Conservation (phyloP, 2,113 vertebrate genomes). For the Hyperoodon ampullatus region DNA sequence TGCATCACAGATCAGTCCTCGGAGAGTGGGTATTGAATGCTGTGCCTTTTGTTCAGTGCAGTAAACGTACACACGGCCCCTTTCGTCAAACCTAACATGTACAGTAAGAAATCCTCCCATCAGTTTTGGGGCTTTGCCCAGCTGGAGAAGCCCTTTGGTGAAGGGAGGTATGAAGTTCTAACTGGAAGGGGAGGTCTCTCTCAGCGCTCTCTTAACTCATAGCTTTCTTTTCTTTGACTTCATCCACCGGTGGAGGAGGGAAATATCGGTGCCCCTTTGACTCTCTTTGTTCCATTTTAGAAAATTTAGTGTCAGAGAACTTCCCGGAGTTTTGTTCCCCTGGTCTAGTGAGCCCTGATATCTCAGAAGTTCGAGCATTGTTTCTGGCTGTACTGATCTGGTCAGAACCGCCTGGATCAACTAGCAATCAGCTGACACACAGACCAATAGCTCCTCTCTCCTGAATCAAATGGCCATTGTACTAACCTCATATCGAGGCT, state of each 20-base stretch:
- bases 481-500: slow-evolving; percentile 69
- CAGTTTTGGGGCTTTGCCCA: not conserved
- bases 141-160: slow-evolving; percentile 11
- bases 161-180: not conserved
- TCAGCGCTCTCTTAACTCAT: not conserved
- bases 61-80: not conserved
- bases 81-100: not conserved
- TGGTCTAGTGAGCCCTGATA: not conserved
- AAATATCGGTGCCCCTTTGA: not conserved
- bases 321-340: not conserved
- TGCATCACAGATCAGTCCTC: not conserved
- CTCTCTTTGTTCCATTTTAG: slow-evolving; percentile 6
- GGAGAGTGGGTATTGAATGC: not conserved
- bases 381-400: not conserved
- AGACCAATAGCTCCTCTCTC: slow-evolving; percentile 61
- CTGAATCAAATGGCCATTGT: slow-evolving; percentile 82
- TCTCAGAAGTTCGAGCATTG: not conserved
- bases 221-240: not conserved
- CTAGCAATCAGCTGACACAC: not conserved
- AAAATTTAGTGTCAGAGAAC: not conserved
- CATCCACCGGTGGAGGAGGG: not conserved
- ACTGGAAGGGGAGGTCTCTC: not conserved
- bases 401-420: not conserved
- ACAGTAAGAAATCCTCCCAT: not conserved
- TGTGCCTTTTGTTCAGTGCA: not conserved